Percentiles rank a stretch among this genome's conserved stretches.
Conservation (phyloP, 2,113 vertebrate genomes). For the Hyperopisus bebe region DNA sequence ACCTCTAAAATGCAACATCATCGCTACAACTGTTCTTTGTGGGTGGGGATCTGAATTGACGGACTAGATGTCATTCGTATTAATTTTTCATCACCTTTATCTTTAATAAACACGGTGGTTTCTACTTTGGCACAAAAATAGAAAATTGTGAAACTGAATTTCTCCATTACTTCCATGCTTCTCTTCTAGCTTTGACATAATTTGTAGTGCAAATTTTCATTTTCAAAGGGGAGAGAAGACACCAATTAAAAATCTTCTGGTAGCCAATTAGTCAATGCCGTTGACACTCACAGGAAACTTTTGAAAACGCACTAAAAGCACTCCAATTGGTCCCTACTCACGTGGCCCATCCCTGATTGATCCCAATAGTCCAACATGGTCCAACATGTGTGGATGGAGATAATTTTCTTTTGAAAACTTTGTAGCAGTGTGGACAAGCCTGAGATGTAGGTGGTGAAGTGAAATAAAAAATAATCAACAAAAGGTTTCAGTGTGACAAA, state of each 20-base stretch:
- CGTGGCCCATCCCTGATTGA: too few relatives aligned
- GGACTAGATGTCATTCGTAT: background rate
- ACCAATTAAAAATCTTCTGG: background rate
- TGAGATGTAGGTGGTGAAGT: background rate
- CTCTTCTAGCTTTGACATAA: background rate
- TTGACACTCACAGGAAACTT: background rate
- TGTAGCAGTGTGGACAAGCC: too few relatives aligned
- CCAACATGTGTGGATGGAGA: too few relatives aligned
- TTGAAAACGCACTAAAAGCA: background rate
- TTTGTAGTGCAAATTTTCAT: background rate
- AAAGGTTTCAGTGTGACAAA: background rate
- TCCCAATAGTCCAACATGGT: too few relatives aligned
- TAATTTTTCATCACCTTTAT: background rate
- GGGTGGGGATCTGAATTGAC: background rate
- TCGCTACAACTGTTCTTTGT: background rate
- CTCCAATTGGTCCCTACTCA: too few relatives aligned
- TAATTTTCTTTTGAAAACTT: too few relatives aligned
- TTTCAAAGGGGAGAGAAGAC: background rate
- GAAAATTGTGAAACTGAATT: background rate
- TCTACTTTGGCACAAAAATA: background rate
- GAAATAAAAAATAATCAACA: background rate
- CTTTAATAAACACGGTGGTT: background rate
- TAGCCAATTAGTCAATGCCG: background rate
- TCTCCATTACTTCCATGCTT: background rate
- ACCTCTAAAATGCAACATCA: background rate